Percentiles rank a stretch among this genome's conserved stretches.
These are phyloP conservation scores for Pseudanteris insignis DNA, from an alignment of 2,888 invertebrate genomes.

Conservation along the genomic window DNA sequence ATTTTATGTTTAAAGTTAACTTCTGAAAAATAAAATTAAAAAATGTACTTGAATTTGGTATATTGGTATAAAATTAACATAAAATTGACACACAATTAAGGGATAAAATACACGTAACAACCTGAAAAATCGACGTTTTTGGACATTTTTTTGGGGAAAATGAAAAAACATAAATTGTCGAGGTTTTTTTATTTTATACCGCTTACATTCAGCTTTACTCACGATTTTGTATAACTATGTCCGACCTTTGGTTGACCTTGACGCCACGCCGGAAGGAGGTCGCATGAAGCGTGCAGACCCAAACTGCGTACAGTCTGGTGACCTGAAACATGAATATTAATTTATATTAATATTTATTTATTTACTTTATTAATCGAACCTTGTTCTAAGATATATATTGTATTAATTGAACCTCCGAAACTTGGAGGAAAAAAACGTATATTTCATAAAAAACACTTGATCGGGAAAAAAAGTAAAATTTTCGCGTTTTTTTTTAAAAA, in stretches of 20 bases:
- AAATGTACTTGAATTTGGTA: too few species aligned
- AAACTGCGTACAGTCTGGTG: too few species aligned
- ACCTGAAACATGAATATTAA: too few species aligned
- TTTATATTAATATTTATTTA: too few species aligned
- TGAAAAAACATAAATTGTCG: neutral
- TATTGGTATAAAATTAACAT: too few species aligned
- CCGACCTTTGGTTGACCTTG: neutral
- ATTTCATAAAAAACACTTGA: constrained; percentile 1
- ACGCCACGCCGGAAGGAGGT: constrained; percentile 1
- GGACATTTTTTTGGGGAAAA: neutral
- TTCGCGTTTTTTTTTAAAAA: constrained; percentile 3
- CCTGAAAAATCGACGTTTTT: neutral
- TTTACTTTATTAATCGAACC: constrained; percentile 1
- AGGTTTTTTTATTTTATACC: neutral
- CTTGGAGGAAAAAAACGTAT: neutral
- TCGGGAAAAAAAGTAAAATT: constrained; percentile 5
- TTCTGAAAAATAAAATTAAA: too few species aligned
- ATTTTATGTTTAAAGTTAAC: too few species aligned
- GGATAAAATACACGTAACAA: too few species aligned
- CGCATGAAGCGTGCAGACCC: too few species aligned
- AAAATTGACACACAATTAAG: too few species aligned
- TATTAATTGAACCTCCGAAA: neutral
- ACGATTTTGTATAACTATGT: neutral
- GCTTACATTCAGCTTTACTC: neutral
- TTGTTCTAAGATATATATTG: neutral